These are phyloP conservation scores for Leucopsar rothschildi DNA, from an alignment of 2,113 vertebrate species.

Conservation along the genomic window DNA sequence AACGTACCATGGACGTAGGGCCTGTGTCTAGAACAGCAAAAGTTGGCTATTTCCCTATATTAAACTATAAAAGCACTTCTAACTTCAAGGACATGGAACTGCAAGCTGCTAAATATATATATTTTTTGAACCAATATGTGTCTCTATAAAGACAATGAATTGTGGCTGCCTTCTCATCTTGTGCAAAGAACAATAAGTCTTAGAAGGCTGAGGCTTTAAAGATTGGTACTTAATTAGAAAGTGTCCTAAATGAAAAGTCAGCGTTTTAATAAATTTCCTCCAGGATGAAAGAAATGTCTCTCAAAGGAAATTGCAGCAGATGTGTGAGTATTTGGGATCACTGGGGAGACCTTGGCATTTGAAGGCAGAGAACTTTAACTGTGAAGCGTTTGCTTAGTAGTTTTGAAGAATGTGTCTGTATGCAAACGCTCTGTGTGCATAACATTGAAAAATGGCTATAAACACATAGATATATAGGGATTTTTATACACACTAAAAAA, in stretches of 20 bases:
- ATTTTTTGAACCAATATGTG: neutral
- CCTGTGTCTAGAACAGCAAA: neutral
- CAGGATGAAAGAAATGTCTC: neutral
- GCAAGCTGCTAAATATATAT: neutral
- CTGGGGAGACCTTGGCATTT: neutral
- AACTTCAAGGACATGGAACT: neutral
- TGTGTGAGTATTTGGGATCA: neutral
- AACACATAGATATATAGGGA: neutral
- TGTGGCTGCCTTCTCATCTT: conserved; percentile 1
- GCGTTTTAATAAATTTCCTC: neutral
- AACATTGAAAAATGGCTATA: neutral
- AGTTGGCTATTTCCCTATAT: neutral
- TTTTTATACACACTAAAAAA: neutral
- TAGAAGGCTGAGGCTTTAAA: conserved; percentile 10
- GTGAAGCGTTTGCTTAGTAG: neutral
- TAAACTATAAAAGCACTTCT: neutral
- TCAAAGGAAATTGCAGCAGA: neutral
- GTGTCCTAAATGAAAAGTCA: neutral
- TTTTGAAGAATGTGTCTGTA: neutral
- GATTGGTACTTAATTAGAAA: conserved; percentile 41
- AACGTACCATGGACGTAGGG: neutral
- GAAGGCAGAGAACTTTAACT: neutral
- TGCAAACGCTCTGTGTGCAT: neutral
- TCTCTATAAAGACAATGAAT: conserved; percentile 10
- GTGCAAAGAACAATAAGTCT: neutral